Evolutionary conservation across 2,113 vertebrate species (phyloP).

Genomic region (Epinephelus moara): DNA sequence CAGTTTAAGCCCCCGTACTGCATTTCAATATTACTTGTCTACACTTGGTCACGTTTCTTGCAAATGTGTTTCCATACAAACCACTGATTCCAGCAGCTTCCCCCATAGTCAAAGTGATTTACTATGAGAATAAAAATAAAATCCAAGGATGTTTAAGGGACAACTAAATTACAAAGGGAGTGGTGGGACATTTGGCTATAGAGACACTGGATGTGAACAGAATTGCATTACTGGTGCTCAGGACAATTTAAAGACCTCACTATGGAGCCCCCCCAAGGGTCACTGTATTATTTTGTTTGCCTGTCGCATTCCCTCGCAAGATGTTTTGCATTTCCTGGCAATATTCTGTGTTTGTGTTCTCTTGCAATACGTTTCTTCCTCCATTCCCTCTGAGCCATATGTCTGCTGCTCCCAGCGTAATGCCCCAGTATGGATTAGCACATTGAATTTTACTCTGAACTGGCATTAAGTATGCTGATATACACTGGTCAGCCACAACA

Average conservation of each 20-base stretch:
- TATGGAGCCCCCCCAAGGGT: too few species aligned
- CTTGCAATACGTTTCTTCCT: too few species aligned
- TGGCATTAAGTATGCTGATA: too few species aligned
- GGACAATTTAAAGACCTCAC: background rate
- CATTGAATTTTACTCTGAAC: too few species aligned
- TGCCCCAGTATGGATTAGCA: too few species aligned
- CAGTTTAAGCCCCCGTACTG: conserved; percentile 4
- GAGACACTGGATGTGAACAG: background rate
- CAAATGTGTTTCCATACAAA: conserved; percentile 21
- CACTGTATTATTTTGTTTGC: too few species aligned
- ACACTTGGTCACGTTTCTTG: background rate
- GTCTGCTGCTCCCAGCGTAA: too few species aligned
- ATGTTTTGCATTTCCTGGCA: too few species aligned
- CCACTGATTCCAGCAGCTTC: conserved; percentile 4
- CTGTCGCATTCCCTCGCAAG: too few species aligned
- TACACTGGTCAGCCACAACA: too few species aligned
- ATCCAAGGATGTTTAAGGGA: background rate
- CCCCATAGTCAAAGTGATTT: background rate
- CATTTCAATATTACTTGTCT: conserved; percentile 29
- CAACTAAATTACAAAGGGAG: background rate
- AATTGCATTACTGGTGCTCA: background rate
- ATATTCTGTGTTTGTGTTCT: too few species aligned
- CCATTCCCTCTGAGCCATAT: too few species aligned
- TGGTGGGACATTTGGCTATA: background rate
- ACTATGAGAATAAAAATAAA: background rate